Conservation (phyloP, 2,888 invertebrate genomes). For the Tubulanus polymorphus region DNA sequence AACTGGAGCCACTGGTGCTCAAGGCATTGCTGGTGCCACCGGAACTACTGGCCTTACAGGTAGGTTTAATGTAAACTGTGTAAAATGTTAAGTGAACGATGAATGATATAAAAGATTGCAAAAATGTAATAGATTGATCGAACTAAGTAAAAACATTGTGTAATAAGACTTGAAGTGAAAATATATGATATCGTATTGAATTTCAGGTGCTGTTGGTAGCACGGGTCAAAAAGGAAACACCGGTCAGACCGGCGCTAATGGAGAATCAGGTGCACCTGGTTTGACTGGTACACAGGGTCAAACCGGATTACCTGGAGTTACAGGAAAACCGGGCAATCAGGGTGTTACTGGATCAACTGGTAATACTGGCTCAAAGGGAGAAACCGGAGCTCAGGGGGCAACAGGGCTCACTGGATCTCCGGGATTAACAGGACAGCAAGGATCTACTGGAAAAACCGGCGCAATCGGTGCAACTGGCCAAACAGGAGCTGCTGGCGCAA, state of each 20-base stretch:
- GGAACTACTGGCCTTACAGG: constrained; percentile 13
- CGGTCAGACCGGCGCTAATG: not conserved
- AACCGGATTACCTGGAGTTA: not conserved
- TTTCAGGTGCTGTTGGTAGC: not conserved
- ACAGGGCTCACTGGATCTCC: constrained; percentile 63
- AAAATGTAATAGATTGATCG: too few relatives aligned
- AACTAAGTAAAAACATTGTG: too few relatives aligned
- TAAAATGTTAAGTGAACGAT: too few relatives aligned
- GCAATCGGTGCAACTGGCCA: constrained; percentile 40
- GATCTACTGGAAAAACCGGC: constrained; percentile 12
- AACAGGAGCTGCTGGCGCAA: constrained; percentile 36
- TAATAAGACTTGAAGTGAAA: too few relatives aligned
- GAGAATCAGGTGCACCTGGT: not conserved
- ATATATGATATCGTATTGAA: too few relatives aligned
- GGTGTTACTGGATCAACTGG: not conserved
- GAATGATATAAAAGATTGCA: too few relatives aligned
- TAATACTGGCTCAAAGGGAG: not conserved
- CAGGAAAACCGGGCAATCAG: not conserved
- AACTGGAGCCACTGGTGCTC: constrained; percentile 9
- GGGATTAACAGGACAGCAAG: constrained; percentile 18
- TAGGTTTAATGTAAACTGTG: too few relatives aligned
- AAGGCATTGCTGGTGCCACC: constrained; percentile 8
- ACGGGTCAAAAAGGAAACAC: not conserved
- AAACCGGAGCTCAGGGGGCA: constrained; percentile 59
- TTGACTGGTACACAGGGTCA: too few relatives aligned